phyloP scores from a whole-genome alignment of 2,113 vertebrate species.

The Ceyx cyanopectus region DNA sequence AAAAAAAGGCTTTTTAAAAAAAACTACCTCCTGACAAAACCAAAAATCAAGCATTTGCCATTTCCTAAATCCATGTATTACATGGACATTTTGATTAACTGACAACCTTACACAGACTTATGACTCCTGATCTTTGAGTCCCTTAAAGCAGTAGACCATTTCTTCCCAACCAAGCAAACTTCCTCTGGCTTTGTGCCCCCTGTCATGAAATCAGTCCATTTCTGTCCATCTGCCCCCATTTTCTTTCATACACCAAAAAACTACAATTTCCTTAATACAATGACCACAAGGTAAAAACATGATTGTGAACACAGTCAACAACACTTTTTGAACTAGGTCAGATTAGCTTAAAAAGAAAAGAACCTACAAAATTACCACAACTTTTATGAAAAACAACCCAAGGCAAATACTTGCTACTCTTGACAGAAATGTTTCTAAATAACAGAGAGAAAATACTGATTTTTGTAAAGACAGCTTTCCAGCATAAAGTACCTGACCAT shows the following conservation, averaged over 20 bases:
- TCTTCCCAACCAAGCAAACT: neutral
- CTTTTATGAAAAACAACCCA: neutral
- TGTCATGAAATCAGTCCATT: neutral
- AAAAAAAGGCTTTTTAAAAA: too few species aligned
- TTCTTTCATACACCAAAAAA: neutral
- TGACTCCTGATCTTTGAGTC: slow-evolving; percentile 30
- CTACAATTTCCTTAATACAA: neutral
- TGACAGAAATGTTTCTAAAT: neutral
- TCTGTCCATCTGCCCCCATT: neutral
- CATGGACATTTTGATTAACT: slow-evolving; percentile 47
- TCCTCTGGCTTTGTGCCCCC: neutral
- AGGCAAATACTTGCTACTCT: neutral
- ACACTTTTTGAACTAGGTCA: neutral
- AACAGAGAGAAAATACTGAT: neutral
- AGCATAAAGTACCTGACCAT: neutral
- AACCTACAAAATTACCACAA: neutral
- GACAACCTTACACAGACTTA: slow-evolving; percentile 1
- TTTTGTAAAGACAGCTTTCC: neutral
- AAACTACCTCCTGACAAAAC: too few species aligned
- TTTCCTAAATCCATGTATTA: slow-evolving; percentile 38
- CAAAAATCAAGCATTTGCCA: slow-evolving; percentile 14
- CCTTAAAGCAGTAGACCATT: neutral
- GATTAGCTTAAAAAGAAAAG: neutral
- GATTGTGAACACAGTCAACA: neutral
- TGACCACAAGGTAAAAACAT: neutral